These are phyloP conservation scores for Beroe ovata DNA, from an alignment of 37 sponge, comb jelly and placozoan species.

Conservation along the genomic window DNA sequence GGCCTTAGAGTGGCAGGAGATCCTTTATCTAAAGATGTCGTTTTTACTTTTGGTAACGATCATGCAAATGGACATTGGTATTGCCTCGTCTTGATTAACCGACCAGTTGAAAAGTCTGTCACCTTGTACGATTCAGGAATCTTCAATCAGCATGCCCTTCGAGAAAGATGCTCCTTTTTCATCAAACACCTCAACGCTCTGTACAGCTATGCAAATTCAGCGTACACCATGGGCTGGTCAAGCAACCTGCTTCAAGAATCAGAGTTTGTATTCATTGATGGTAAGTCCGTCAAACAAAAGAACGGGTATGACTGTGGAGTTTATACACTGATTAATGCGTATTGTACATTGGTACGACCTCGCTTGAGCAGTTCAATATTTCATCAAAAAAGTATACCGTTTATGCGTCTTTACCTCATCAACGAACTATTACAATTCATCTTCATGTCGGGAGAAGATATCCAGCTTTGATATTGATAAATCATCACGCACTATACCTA, in stretches of 20 bases:
- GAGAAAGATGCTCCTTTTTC: not conserved
- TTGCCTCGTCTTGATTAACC: not conserved
- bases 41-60: not conserved
- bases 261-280: not conserved
- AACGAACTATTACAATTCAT: not conserved
- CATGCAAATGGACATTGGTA: not conserved
- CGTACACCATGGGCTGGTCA: not conserved
- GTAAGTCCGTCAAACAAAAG: not conserved
- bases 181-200: not conserved
- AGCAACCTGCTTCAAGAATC: not conserved
- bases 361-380: not conserved
- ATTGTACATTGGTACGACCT: not conserved
- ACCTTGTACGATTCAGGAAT: not conserved
- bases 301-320: constrained; percentile 18
- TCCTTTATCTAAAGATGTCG: not conserved
- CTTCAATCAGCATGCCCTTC: not conserved
- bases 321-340: not conserved
- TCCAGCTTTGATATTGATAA: too few relatives aligned
- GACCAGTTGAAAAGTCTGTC: not conserved
- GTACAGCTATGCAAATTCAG: not conserved
- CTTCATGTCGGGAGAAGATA: not conserved
- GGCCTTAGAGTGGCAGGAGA: not conserved
- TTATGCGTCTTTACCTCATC: not conserved
- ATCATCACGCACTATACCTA: too few relatives aligned
- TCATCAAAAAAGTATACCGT: not conserved